Evolutionary conservation across 2,113 vertebrate species (phyloP), one percentile per base, ranked within the genome.

Genomic region (Odontesthes bonariensis): DNA sequence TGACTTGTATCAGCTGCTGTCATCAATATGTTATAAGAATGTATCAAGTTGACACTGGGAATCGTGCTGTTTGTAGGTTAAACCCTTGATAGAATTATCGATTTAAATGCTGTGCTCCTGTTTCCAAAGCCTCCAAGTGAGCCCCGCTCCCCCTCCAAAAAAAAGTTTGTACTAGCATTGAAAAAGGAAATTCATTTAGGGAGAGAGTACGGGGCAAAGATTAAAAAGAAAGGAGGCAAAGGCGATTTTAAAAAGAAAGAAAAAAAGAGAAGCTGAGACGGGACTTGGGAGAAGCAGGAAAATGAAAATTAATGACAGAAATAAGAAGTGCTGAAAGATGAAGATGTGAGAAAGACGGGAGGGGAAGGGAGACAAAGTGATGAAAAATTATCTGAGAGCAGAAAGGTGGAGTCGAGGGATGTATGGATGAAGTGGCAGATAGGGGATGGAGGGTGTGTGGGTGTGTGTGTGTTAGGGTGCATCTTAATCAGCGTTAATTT

Each of bases 401-500:
- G 42, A 67, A 44, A 81, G 61, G 74, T 61, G 56, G 49, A 81
- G 82, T 23, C 8, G 33, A 65, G 73, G 72, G 75, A 68, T 53
- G 69, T 77, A 69, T 61, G 84, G 81, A 86, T 73, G 85, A 75
- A 74, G 82, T 63, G 79, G 72, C 68, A 85, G 85, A 90, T 81
- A 74, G 74, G 40, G 66, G 73, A 40, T 27, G 59, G 19, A 44
- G 69, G 49, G 65, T 59, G 60, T 44, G 73, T 60, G 66, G 66
- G 71, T 64, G 86, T 65, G 82, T 23, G 83, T 74, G 83, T 57
- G 57, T 68, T 46, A 53, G 73, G 84, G 85, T 79, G 89, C 84
- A 78, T 92, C 91, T 89, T 91, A 89, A 90, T 91, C 91, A 89
- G 86, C 80, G 86, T 90, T 92, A 91, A 92, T 91, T 90, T 91